Evolutionary conservation across 2,797 vertebrate species (phyloP).

Genomic region (Adelosebastes latens): DNA sequence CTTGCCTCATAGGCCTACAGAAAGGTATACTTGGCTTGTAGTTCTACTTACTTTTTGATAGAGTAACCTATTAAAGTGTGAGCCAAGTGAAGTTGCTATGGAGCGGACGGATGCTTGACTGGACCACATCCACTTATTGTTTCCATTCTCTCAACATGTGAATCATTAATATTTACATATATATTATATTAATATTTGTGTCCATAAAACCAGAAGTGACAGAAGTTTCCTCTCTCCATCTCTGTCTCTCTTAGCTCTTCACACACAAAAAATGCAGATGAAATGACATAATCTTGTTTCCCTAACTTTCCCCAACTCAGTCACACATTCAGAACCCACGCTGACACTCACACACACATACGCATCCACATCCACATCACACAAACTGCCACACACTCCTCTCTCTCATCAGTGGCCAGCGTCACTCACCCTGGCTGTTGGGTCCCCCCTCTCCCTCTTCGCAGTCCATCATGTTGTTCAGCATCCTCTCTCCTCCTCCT

Average conservation of each 20-base stretch:
- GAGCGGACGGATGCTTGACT: neutral
- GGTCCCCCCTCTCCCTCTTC: slow-evolving; percentile 93
- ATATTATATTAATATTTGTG: neutral
- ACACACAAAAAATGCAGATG: neutral
- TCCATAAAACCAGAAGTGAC: neutral
- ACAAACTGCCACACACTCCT: slow-evolving; percentile 5
- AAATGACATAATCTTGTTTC: neutral
- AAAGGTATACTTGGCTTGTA: too few species aligned
- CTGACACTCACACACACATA: slow-evolving; percentile 30
- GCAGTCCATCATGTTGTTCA: slow-evolving; percentile 93
- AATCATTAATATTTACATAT: neutral
- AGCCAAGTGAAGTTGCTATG: neutral
- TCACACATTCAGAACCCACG: slow-evolving; percentile 39
- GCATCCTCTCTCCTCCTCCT: slow-evolving; percentile 82
- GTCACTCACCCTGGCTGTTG: slow-evolving; percentile 92
- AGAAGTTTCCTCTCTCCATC: neutral
- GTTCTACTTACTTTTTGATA: too few species aligned
- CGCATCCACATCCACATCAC: neutral
- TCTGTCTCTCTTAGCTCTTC: neutral
- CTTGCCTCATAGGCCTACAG: too few species aligned
- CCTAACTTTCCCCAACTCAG: slow-evolving; percentile 5
- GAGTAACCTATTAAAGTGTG: too few species aligned
- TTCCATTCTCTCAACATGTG: slow-evolving; percentile 1
- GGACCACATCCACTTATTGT: neutral
- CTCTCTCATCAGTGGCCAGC: slow-evolving; percentile 30